Percentiles rank a stretch among this genome's conserved stretches.
Conservation (phyloP, 2,797 vertebrate species). For the Halcyon leucocephala region DNA sequence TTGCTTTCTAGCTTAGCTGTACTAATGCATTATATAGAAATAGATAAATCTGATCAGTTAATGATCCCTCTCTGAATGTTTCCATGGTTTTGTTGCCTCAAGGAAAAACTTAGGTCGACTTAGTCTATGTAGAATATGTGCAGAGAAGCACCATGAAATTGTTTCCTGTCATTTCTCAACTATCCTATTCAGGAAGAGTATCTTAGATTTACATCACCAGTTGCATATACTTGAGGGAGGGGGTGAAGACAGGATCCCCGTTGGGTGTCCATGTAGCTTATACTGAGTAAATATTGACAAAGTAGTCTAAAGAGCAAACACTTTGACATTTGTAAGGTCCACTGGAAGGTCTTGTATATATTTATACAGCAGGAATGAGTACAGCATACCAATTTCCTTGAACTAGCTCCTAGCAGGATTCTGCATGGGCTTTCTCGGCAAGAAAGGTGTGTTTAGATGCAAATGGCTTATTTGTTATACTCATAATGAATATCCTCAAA, state of each 20-base stretch:
- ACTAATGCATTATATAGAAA: neutral
- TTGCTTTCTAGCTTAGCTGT: neutral
- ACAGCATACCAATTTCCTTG: constrained; percentile 77
- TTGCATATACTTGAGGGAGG: constrained; percentile 10
- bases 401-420: constrained; percentile 58
- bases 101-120: neutral
- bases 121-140: neutral
- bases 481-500: neutral
- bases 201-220: constrained; percentile 46
- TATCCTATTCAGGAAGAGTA: constrained; percentile 12
- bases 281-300: constrained; percentile 84
- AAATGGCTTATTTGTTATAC: neutral
- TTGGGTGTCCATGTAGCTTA: constrained; percentile 72
- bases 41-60: neutral
- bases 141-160: neutral
- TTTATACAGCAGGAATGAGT: constrained; percentile 78
- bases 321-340: constrained; percentile 86
- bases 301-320: constrained; percentile 85
- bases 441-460: neutral
- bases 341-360: constrained; percentile 83
- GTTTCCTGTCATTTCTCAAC: constrained; percentile 26
- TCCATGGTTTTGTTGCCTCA: neutral
- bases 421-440: constrained; percentile 5
- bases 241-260: constrained; percentile 64
- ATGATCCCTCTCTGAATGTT: neutral